These are phyloP conservation scores for Iphiclides podalirius DNA, from an alignment of 2,888 invertebrate genomes.

Conservation along the genomic window DNA sequence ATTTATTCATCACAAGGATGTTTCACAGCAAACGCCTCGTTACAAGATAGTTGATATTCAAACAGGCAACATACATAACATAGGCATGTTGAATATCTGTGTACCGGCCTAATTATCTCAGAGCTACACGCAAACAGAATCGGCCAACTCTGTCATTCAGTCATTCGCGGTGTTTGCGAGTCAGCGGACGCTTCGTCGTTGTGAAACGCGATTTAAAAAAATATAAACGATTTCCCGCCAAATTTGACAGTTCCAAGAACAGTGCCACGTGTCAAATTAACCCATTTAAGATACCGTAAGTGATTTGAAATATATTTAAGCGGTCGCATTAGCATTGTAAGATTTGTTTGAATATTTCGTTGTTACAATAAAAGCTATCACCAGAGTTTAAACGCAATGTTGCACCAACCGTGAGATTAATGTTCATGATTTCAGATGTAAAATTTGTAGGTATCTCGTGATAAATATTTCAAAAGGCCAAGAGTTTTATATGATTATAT, in stretches of 20 bases:
- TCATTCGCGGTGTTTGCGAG: constrained; percentile 15
- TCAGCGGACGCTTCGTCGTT: constrained; percentile 6
- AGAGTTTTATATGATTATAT: no score
- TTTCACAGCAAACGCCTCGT: no score
- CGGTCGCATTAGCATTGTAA: no score
- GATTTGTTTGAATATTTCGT: not conserved
- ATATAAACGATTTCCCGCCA: constrained; percentile 12
- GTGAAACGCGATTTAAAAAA: constrained; percentile 8
- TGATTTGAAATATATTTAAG: not conserved
- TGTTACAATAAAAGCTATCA: constrained; percentile 2
- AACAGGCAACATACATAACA: not conserved
- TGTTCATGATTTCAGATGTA: not conserved
- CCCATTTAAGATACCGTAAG: constrained; percentile 2
- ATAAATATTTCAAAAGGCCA: no score
- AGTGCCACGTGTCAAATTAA: not conserved
- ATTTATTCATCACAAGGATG: no score
- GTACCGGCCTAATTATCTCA: constrained; percentile 17
- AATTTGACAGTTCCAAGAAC: constrained; percentile 2
- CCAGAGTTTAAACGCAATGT: not conserved
- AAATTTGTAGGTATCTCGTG: no score
- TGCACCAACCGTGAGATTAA: not conserved
- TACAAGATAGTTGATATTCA: not conserved
- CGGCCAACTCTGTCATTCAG: constrained; percentile 11
- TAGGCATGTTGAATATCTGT: not conserved
- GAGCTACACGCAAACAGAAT: constrained; percentile 12